Percentiles rank a stretch among this genome's conserved stretches.
These are phyloP conservation scores for Hyles vespertilio DNA, from an alignment of 1,140 invertebrate genomes.

Conservation along the genomic window DNA sequence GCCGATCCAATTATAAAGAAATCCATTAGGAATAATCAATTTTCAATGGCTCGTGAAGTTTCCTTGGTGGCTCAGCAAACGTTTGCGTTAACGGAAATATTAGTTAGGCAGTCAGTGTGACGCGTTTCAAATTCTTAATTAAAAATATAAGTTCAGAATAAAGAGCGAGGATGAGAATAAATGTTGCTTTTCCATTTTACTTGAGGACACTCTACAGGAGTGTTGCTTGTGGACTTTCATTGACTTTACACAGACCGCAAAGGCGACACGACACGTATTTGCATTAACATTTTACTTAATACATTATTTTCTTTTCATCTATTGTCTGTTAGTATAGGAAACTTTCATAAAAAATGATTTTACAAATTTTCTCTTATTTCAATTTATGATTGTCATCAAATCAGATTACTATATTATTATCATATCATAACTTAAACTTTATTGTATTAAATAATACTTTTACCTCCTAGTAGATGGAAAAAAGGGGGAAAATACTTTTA, in stretches of 20 bases:
- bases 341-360: too few relatives aligned
- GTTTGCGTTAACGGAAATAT: conserved; percentile 22
- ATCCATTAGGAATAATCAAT: conserved; percentile 27
- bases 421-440: too few relatives aligned
- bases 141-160: conserved; percentile 52
- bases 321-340: too few relatives aligned
- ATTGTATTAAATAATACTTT: too few relatives aligned
- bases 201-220: conserved; percentile 30
- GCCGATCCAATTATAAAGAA: conserved; percentile 24
- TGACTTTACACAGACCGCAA: conserved; percentile 6
- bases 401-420: too few relatives aligned
- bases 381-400: too few relatives aligned
- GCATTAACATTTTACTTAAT: background rate
- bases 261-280: conserved; percentile 5
- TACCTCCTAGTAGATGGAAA: too few relatives aligned
- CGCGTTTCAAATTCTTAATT: conserved; percentile 47
- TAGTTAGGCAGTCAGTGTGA: conserved; percentile 29
- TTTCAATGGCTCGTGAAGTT: conserved; percentile 22
- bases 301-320: too few relatives aligned
- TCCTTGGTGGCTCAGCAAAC: conserved; percentile 12
- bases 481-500: too few relatives aligned
- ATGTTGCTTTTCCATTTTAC: conserved; percentile 60
- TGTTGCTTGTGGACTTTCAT: conserved; percentile 13
- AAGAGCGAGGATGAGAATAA: conserved; percentile 41
- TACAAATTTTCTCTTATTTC: too few relatives aligned